A percentile compares a stretch with the other conserved stretches of the same genome.
These are phyloP conservation scores for Orthosia gothica DNA, from an alignment of 2,888 invertebrate species.

Conservation along the genomic window DNA sequence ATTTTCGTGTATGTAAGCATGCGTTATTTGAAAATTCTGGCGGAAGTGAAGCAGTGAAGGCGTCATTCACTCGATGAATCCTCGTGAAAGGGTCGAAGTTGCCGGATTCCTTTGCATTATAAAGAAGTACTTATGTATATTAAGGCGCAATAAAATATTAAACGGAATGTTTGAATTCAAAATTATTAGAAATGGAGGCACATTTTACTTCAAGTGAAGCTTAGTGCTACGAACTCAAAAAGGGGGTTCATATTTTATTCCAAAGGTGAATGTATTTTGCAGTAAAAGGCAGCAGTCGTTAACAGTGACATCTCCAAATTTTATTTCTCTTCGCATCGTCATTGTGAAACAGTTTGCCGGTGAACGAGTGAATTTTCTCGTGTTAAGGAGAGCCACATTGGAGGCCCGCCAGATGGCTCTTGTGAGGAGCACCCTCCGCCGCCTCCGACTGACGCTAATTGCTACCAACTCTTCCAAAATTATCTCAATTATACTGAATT, in stretches of 20 bases:
- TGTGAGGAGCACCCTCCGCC: slow-evolving; percentile 82
- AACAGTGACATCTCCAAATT: slow-evolving; percentile 64
- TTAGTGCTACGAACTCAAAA: slow-evolving; percentile 12
- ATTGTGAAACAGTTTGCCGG: slow-evolving; percentile 75
- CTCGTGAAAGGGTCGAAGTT: slow-evolving; percentile 31
- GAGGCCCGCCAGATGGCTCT: slow-evolving; percentile 89
- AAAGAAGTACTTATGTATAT: slow-evolving; percentile 23
- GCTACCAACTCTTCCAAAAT: slow-evolving; percentile 89
- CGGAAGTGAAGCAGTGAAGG: slow-evolving; percentile 8
- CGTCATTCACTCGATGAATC: slow-evolving; percentile 25
- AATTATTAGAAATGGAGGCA: background rate
- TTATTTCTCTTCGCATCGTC: slow-evolving; percentile 64
- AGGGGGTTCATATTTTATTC: slow-evolving; percentile 30
- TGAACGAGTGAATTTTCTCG: slow-evolving; percentile 78
- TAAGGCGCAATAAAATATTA: slow-evolving; percentile 22
- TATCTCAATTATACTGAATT: slow-evolving; percentile 81
- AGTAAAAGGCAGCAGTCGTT: slow-evolving; percentile 50
- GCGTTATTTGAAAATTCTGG: slow-evolving; percentile 23
- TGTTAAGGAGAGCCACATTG: slow-evolving; percentile 85
- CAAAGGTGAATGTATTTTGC: slow-evolving; percentile 28
- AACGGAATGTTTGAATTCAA: background rate
- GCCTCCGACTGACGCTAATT: slow-evolving; percentile 87
- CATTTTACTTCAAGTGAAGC: slow-evolving; percentile 2
- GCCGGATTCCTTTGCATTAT: slow-evolving; percentile 39
- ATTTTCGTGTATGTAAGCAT: slow-evolving; percentile 16